Evolutionary conservation across 2,888 invertebrate species (phyloP).

Genomic region (Xanthia icteritia): DNA sequence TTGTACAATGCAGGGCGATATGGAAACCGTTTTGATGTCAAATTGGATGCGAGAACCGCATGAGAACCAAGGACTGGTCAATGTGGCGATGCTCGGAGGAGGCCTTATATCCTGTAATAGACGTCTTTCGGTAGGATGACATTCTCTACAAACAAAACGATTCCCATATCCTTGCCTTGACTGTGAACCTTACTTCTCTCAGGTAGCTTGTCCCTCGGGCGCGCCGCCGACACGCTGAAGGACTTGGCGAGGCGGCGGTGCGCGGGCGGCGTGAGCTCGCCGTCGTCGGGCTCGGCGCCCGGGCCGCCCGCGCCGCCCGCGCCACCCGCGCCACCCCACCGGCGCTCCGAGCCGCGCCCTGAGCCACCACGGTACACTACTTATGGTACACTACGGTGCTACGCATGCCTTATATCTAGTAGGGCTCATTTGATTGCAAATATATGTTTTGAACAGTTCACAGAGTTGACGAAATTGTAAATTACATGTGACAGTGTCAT

Average conservation of each 20-base stretch:
- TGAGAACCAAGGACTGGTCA: not conserved
- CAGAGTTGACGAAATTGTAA: not conserved
- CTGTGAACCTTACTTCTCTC: constrained; percentile 80
- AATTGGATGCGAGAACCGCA: not conserved
- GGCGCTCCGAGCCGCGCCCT: constrained; percentile 85
- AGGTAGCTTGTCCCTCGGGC: constrained; percentile 74
- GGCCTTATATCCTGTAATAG: not conserved
- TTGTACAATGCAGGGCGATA: constrained; percentile 14
- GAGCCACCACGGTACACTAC: constrained; percentile 69
- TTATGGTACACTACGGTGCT: constrained; percentile 58
- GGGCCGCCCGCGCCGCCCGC: constrained; percentile 65
- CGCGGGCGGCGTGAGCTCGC: constrained; percentile 95
- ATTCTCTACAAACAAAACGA: constrained; percentile 8
- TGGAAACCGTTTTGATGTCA: constrained; percentile 38
- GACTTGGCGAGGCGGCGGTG: constrained; percentile 97
- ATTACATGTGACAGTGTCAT: too few relatives aligned
- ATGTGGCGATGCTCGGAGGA: not conserved
- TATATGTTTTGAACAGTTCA: not conserved
- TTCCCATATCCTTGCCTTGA: not conserved
- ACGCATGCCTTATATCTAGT: constrained; percentile 31
- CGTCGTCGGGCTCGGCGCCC: constrained; percentile 80
- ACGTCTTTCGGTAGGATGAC: not conserved
- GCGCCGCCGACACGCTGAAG: constrained; percentile 95
- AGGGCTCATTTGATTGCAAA: not conserved
- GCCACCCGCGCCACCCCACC: constrained; percentile 75